Evolutionary conservation across 2,797 vertebrate species (phyloP).

Genomic region (Lagodon rhomboides): DNA sequence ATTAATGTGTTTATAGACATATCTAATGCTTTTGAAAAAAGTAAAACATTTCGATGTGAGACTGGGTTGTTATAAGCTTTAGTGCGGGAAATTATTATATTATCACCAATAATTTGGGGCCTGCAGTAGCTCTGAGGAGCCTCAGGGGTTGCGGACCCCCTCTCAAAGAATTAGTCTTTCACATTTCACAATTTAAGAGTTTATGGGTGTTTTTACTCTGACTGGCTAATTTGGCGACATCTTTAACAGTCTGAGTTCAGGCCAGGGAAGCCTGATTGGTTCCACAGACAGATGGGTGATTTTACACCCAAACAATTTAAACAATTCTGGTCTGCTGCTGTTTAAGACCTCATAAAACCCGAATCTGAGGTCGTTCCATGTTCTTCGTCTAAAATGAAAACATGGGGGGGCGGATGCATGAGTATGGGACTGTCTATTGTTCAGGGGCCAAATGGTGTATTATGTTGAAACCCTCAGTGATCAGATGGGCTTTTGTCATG

Average conservation of each 20-base stretch:
- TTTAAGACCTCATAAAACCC: conserved; percentile 32
- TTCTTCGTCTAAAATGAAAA: conserved; percentile 14
- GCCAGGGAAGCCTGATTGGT: conserved; percentile 23
- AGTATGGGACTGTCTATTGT: conserved; percentile 6
- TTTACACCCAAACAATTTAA: conserved; percentile 32
- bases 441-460: neutral
- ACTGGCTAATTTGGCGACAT: conserved; percentile 24
- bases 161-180: neutral
- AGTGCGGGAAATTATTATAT: too few relatives aligned
- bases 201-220: conserved; percentile 2
- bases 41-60: too few relatives aligned
- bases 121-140: too few relatives aligned
- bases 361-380: conserved; percentile 28
- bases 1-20: too few relatives aligned
- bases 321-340: conserved; percentile 25
- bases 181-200: conserved; percentile 19
- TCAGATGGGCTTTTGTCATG: conserved; percentile 1
- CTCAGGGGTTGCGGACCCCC: too few relatives aligned
- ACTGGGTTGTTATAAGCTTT: too few relatives aligned
- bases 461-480: conserved; percentile 9
- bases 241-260: conserved; percentile 10
- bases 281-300: conserved; percentile 43
- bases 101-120: too few relatives aligned
- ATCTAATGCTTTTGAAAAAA: too few relatives aligned
- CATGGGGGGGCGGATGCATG: neutral